These are phyloP conservation scores for Lepidocyrtoides sp. DNA, from an alignment of 2,888 invertebrate genomes.

Conservation along the genomic window DNA sequence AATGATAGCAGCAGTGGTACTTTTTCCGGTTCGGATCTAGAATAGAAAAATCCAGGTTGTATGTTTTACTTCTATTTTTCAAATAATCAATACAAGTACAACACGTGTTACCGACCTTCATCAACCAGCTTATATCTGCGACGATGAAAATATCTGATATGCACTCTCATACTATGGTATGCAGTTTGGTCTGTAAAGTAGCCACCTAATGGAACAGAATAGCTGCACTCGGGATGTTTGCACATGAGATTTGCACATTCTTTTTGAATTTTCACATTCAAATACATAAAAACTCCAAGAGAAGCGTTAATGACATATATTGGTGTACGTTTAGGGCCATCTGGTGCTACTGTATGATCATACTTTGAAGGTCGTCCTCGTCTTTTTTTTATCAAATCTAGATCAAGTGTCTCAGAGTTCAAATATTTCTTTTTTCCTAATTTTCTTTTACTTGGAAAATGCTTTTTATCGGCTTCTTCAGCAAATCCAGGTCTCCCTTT, in stretches of 20 bases:
- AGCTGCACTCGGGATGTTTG: background rate
- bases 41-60: background rate
- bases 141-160: background rate
- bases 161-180: background rate
- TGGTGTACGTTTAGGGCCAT: background rate
- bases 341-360: background rate
- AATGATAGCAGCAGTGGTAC: background rate
- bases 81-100: too few relatives aligned
- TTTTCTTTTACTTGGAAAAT: too few relatives aligned
- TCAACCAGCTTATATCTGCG: background rate
- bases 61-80: too few relatives aligned
- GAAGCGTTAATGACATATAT: background rate
- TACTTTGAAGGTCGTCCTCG: background rate
- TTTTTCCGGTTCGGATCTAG: background rate
- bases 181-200: background rate
- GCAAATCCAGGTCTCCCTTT: too few relatives aligned
- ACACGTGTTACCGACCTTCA: background rate
- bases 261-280: background rate
- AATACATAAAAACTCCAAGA: background rate
- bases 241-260: background rate
- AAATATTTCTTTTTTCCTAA: too few relatives aligned
- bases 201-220: background rate
- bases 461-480: too few relatives aligned
- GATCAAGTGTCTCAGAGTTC: too few relatives aligned
- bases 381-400: too few relatives aligned